phyloP scores from a whole-genome alignment of 2,113 vertebrate genomes.

The Chionodraco myersi region DNA sequence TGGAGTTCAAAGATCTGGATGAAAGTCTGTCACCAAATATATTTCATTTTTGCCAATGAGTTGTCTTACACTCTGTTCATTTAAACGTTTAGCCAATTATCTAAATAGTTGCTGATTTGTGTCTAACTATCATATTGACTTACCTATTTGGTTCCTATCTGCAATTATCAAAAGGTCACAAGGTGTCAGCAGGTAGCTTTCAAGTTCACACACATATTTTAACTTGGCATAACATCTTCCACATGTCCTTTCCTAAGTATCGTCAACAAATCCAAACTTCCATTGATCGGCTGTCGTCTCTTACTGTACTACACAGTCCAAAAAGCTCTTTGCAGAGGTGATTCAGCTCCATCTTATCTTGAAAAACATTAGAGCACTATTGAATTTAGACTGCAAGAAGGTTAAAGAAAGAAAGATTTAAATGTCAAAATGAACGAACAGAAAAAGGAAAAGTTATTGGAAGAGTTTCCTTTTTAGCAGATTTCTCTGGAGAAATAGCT shows the following conservation, averaged over 20 bases:
- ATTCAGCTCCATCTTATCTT: conserved; percentile 43
- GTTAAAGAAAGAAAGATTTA: conserved; percentile 72
- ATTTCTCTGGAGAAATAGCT: conserved; percentile 61
- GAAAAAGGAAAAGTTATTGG: conserved; percentile 56
- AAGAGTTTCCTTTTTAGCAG: conserved; percentile 55
- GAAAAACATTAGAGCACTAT: conserved; percentile 41
- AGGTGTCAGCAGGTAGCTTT: too few relatives aligned
- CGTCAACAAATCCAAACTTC: conserved; percentile 27
- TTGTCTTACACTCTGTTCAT: too few relatives aligned
- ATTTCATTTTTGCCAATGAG: too few relatives aligned
- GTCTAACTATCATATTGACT: too few relatives aligned
- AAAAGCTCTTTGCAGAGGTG: conserved; percentile 24
- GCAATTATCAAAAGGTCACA: too few relatives aligned
- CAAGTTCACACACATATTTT: too few relatives aligned
- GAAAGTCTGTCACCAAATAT: neutral
- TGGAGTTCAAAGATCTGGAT: too few relatives aligned
- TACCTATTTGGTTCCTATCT: too few relatives aligned
- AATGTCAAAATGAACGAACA: conserved; percentile 75
- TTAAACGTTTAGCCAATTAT: too few relatives aligned
- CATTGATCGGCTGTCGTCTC: conserved; percentile 18
- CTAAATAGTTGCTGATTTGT: neutral
- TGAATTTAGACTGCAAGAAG: conserved; percentile 47
- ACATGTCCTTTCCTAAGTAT: neutral
- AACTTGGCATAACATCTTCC: too few relatives aligned
- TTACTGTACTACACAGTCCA: conserved; percentile 41